A percentile compares a stretch with the other conserved stretches of the same genome.
These are phyloP conservation scores for Calameuta idolon DNA, from an alignment of 2,888 invertebrate species.

Conservation along the genomic window DNA sequence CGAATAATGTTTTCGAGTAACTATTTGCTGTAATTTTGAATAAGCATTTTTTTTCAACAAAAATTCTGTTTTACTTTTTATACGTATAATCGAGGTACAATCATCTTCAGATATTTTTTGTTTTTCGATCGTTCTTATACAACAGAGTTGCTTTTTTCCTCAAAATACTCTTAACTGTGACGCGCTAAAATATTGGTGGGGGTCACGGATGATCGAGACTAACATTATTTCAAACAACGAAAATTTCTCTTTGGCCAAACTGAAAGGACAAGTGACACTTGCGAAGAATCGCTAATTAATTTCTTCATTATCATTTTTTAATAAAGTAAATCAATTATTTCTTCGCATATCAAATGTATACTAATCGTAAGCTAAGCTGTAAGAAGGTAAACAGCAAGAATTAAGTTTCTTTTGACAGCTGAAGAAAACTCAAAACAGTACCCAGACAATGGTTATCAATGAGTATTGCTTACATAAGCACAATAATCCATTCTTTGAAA, in stretches of 20 bases:
- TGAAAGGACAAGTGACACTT: not conserved
- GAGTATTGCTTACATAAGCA: not conserved
- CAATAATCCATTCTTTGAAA: not conserved
- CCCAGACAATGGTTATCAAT: not conserved
- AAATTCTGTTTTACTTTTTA: not conserved
- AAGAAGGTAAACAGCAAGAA: not conserved
- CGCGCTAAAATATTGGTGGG: too few species aligned
- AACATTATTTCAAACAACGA: not conserved
- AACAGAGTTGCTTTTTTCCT: not conserved
- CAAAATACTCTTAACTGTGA: not conserved
- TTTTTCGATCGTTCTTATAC: not conserved
- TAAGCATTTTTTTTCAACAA: not conserved
- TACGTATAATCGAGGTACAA: not conserved
- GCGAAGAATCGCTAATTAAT: not conserved
- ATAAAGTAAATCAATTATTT: conserved; percentile 9
- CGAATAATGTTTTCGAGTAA: not conserved
- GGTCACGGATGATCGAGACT: too few species aligned
- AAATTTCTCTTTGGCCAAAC: not conserved
- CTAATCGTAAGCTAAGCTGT: not conserved
- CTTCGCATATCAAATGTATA: not conserved
- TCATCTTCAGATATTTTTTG: not conserved
- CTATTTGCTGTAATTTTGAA: not conserved
- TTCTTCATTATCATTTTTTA: not conserved
- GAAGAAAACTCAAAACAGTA: conserved; percentile 5
- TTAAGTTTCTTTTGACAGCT: not conserved